These are phyloP conservation scores for Tineola bisselliella DNA, from an alignment of 2,888 invertebrate species.

Conservation along the genomic window DNA sequence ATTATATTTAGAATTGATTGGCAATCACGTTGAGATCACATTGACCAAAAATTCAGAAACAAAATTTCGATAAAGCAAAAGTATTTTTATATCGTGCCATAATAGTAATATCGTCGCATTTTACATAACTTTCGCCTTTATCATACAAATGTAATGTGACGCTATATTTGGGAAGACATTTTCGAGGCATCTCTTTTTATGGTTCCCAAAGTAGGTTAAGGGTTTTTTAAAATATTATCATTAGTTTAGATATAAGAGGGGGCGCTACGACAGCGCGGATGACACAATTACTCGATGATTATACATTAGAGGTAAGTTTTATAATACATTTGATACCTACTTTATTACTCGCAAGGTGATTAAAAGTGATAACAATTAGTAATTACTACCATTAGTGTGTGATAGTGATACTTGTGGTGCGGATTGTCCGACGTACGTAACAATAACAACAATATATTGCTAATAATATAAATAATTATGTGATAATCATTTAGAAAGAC, in stretches of 20 bases:
- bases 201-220: background rate
- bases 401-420: constrained; percentile 41
- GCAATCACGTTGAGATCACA: background rate
- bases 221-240: constrained; percentile 1
- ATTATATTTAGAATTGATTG: background rate
- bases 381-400: constrained; percentile 6
- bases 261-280: constrained; percentile 1
- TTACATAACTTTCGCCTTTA: background rate
- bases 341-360: constrained; percentile 61
- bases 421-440: constrained; percentile 31
- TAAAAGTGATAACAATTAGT: constrained; percentile 49
- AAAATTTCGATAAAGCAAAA: constrained; percentile 16
- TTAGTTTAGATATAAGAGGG: background rate
- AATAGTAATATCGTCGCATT: constrained; percentile 24
- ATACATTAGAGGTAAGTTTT: constrained; percentile 50
- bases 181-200: background rate
- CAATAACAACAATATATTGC: constrained; percentile 11
- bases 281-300: constrained; percentile 54
- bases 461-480: background rate
- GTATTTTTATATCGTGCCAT: constrained; percentile 24
- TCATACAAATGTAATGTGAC: background rate
- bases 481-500: constrained; percentile 7
- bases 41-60: background rate
- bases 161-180: background rate
- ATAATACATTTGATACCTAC: constrained; percentile 60